Evolutionary conservation across 2,113 vertebrate species (phyloP), one percentile per base, ranked within the genome.

Genomic region (Patagioenas fasciata): DNA sequence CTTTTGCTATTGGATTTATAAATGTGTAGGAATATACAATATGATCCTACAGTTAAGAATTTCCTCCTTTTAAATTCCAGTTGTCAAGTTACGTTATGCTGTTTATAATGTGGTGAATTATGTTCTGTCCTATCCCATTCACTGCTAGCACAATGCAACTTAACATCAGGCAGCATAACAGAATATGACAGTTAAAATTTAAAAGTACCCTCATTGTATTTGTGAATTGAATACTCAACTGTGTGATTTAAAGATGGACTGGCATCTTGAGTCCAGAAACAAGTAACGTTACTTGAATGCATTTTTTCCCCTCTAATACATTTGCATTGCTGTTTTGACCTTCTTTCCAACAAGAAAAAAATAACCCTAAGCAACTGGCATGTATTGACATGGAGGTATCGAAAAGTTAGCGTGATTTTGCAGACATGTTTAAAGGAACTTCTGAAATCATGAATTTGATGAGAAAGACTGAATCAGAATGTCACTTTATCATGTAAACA

Each of bases 201-300:
- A 91, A 96, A 95, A 97, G 95, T 91, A 50, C 88, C 94, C 86
- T 97, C 97, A 96, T 96, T 97, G 89, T 96, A 97, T 94, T 97
- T 97, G 91, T 97, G 97, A 97, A 97, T 96, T 53, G 93, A 95
- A 94, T 95, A 96, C 95, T 93, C 93, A 93, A 3, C 91, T 90
- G 88, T 6, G 26, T 96, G 95, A 97, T 96, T 97, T 97, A 98
- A 94, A 96, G 74, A 96, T 15, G 78, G 95, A 97, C 94, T 96
- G 93, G 85, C 92, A 97, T 89, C 79, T 92, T 96, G 78, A 95
- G 71, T 96, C 91, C 84, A 89, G 81, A 96, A 95, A 97, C 93
- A 94, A 96, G 91, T 95, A 89, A 96, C 95, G 90, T 97, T 96
- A 74, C 78, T 97, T 78, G 95, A 96, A 91, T 86, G 85, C 91